Conservation (phyloP, 2,113 vertebrate species). For the Cavia porcellus region DNA sequence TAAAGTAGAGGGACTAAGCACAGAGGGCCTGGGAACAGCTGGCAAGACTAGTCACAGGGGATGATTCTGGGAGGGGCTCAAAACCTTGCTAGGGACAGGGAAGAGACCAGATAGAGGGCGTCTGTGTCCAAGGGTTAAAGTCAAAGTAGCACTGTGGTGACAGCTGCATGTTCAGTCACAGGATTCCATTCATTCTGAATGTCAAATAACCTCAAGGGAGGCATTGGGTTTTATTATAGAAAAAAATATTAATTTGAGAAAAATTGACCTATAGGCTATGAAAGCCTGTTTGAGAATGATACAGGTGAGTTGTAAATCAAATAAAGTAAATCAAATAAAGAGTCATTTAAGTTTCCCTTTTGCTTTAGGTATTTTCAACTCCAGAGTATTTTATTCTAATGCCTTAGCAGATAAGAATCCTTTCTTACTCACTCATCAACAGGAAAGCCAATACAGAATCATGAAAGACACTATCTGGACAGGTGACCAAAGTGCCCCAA, state of each 20-base stretch:
- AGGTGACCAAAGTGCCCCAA: not conserved
- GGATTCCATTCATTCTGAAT: slow-evolving; percentile 10
- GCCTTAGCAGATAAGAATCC: not conserved
- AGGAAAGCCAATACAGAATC: not conserved
- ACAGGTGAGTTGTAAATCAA: not conserved
- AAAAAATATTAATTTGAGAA: slow-evolving; percentile 38
- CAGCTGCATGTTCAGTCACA: not conserved
- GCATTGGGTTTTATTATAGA: not conserved
- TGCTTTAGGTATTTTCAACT: not conserved
- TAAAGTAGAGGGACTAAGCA: not conserved
- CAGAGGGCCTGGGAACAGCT: not conserved
- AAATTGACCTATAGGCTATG: not conserved
- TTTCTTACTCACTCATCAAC: not conserved
- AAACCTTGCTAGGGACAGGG: not conserved
- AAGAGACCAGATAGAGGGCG: not conserved
- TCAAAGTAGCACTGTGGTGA: not conserved
- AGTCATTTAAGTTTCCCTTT: not conserved
- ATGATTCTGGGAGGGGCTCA: too few species aligned
- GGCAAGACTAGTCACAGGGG: not conserved
- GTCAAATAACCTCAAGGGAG: not conserved
- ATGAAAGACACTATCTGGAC: not conserved
- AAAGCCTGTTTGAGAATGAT: not conserved
- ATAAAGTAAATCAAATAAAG: slow-evolving; percentile 27
- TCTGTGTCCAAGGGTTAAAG: not conserved
- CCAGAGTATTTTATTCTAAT: not conserved